Evolutionary conservation across 2,797 vertebrate genomes (phyloP).

Genomic region (Schizopygopsis malacanthus): DNA sequence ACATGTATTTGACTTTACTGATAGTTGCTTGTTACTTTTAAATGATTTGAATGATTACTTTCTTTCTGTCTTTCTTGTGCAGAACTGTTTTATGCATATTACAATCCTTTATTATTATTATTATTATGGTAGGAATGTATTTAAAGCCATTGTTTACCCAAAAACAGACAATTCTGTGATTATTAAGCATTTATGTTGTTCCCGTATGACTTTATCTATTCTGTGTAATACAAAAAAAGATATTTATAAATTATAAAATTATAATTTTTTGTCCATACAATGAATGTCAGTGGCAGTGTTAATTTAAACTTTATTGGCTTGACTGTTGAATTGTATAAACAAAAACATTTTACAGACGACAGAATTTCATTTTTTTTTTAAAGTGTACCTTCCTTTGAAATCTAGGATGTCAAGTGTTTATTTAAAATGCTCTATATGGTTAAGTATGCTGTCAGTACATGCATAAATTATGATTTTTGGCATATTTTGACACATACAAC

Average conservation of each 20-base stretch:
- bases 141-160: neutral
- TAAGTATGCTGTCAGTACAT: neutral
- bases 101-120: neutral
- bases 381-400: no score
- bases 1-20: neutral
- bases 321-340: neutral
- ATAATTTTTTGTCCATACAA: neutral
- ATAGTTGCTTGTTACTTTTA: neutral
- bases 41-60: neutral
- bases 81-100: neutral
- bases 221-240: neutral
- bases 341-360: neutral
- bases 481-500: neutral
- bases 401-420: neutral
- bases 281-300: neutral
- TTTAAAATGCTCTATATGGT: neutral
- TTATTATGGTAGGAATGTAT: neutral
- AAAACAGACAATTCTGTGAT: neutral
- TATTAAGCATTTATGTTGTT: neutral
- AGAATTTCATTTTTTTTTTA: neutral
- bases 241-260: neutral
- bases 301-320: neutral
- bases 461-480: neutral
- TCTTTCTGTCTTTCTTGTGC: neutral
- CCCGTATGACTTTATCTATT: neutral